These are phyloP conservation scores for Electrophaes corylata DNA, from an alignment of 2,888 invertebrate genomes.

Conservation along the genomic window DNA sequence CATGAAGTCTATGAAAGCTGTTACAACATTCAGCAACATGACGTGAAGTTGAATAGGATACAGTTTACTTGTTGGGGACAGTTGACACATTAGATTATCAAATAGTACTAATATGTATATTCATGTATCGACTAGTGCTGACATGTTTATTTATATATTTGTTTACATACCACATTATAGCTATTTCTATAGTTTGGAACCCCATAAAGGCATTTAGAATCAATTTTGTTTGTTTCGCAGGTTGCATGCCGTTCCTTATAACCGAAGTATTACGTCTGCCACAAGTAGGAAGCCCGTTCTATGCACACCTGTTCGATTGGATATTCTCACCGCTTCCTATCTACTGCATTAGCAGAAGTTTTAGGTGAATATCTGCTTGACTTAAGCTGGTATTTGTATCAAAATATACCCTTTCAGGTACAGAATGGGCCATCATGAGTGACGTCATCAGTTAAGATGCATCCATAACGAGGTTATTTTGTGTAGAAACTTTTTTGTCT, in stretches of 20 bases:
- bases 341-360: constrained; percentile 75
- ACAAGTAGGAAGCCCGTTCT: constrained; percentile 85
- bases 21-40: not conserved
- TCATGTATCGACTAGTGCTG: not conserved
- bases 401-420: constrained; percentile 2
- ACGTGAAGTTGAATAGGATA: not conserved
- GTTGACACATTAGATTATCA: too few species aligned
- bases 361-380: constrained; percentile 57
- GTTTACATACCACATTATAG: not conserved
- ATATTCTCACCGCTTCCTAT: constrained; percentile 89
- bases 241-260: constrained; percentile 89
- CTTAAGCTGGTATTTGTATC: constrained; percentile 3
- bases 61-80: too few species aligned
- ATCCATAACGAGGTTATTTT: too few species aligned
- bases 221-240: constrained; percentile 67
- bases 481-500: too few species aligned
- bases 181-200: not conserved
- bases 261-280: constrained; percentile 88
- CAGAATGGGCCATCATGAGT: constrained; percentile 2
- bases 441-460: not conserved
- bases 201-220: constrained; percentile 18
- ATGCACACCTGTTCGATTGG: constrained; percentile 87
- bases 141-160: not conserved
- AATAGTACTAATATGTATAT: too few species aligned
- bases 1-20: not conserved